Base-by-base conservation (phyloP, 2,888 invertebrate species). In the Hecatera dysodea region DNA sequence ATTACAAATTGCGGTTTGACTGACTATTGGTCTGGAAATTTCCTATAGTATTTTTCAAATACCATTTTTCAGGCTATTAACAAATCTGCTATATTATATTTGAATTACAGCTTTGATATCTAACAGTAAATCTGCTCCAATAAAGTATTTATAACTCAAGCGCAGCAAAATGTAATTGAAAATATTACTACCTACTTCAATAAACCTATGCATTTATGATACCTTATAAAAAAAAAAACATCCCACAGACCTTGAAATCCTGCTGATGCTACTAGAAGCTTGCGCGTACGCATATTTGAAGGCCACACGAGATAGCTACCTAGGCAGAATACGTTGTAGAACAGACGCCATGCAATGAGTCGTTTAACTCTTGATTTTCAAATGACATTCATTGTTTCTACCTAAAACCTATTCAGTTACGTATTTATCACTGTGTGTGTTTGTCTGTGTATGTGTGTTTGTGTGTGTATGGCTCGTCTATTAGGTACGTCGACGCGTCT, bases 361-460 rank as follows among this genome's bases (percentile, higher is more conserved):
- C 90, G 65, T 87, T 89, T 87, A 89, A 88, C 90, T 90, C 65
- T 89, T 89, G 90, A 85, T 90, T 88, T 89, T 89, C 87, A 90
- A 90, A 90, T 86, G 89, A 89, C 89, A 88, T 83, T 81, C 67
- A 39, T 46, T 78, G 83, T 78, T 73, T 82, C 81, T 69, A 72
- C 72, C 79, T 85, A 85, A 84, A 76, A 85, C 67, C 84, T 84
- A 86, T 82, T 80, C 78, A 69, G 74, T 57, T 48, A 67, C 63
- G 42, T 64, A 9, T 53, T 62, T 67, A 36, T 72, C 44, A 39
- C 27, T 67, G 65, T 64, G 52, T 67, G 27, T 70, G 19, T 50
- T n/a, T 53, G 9, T 67, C 15, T 66, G 42, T 56, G 19, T 55
- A 42, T 68, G 46, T 68, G 29, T 57, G n/a, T 63, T 55, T 63